A percentile compares a stretch with the other conserved stretches of the same genome.
Evolutionary conservation across 2,113 vertebrate genomes (phyloP).

Genomic region (Syngnathus floridae): DNA sequence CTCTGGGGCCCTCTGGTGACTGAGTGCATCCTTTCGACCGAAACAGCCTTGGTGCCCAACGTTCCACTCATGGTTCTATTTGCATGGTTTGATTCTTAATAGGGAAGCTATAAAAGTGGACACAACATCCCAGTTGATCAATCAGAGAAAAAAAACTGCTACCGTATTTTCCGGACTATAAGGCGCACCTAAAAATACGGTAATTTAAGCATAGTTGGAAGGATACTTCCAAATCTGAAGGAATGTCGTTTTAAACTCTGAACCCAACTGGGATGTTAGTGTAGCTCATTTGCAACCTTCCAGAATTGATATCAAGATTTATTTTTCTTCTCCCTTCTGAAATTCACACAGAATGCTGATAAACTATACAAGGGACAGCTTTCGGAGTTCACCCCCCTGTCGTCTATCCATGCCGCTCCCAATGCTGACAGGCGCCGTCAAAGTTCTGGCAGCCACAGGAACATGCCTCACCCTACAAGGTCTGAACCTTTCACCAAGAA

Average conservation of each 20-base stretch:
- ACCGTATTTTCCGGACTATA: no score
- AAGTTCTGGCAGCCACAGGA: slow-evolving; percentile 61
- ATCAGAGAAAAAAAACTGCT: neutral
- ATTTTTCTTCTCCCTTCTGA: neutral
- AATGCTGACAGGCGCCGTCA: slow-evolving; percentile 51
- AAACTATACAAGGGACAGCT: slow-evolving; percentile 71
- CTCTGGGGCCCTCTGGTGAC: slow-evolving; percentile 38
- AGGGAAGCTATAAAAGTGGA: neutral
- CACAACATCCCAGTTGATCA: slow-evolving; percentile 24
- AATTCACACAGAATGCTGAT: slow-evolving; percentile 69
- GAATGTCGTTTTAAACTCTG: neutral
- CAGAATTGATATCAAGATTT: no score
- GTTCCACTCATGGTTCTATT: neutral
- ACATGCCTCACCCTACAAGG: slow-evolving; percentile 63
- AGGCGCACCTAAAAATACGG: no score
- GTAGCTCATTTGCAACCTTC: neutral
- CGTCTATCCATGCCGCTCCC: slow-evolving; percentile 69
- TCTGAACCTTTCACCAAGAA: slow-evolving; percentile 74
- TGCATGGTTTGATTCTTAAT: slow-evolving; percentile 40
- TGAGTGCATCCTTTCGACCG: neutral
- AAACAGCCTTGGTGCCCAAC: neutral
- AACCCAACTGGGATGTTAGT: slow-evolving; percentile 30
- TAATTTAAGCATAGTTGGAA: neutral
- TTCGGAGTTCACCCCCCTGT: slow-evolving; percentile 78
- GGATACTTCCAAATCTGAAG: neutral